Evolutionary conservation across 2,797 vertebrate species (phyloP).

Genomic region (Scyliorhinus canicula): DNA sequence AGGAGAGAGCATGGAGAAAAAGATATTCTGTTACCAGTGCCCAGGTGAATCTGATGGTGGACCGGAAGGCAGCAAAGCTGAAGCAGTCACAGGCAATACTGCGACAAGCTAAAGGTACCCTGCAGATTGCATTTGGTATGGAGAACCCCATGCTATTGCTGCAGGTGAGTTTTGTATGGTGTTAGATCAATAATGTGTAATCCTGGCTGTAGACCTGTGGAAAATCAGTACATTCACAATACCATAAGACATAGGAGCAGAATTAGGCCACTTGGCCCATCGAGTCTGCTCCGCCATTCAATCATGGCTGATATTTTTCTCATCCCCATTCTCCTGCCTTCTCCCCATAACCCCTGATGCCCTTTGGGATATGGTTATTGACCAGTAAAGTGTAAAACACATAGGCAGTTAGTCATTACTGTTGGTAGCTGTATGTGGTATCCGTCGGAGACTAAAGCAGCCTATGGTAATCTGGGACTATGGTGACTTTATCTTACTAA

Average conservation of each 20-base stretch:
- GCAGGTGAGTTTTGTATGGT: conserved; percentile 38
- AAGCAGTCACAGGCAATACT: conserved; percentile 19
- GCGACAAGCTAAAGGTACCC: conserved; percentile 23
- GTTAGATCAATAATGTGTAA: background rate
- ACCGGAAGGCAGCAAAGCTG: conserved; percentile 37
- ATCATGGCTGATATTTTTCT: too few species aligned
- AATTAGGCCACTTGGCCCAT: too few species aligned
- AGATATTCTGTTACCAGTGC: conserved; percentile 42
- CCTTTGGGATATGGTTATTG: background rate
- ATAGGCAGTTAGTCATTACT: background rate
- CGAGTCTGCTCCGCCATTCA: too few species aligned
- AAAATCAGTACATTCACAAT: background rate
- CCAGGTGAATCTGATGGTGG: conserved; percentile 21
- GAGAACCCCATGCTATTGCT: conserved; percentile 42
- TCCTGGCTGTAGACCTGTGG: background rate
- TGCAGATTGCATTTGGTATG: conserved; percentile 37
- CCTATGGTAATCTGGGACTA: too few species aligned
- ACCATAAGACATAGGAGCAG: too few species aligned
- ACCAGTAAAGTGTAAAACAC: background rate
- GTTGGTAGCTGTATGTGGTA: background rate
- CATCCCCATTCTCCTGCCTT: too few species aligned
- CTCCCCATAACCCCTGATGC: too few species aligned
- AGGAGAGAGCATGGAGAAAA: conserved; percentile 43
- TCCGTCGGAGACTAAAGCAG: too few species aligned
- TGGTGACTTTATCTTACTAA: too few species aligned